Percentiles rank a stretch among this genome's conserved stretches.
Evolutionary conservation across 2,797 vertebrate genomes (phyloP).

Genomic region (Caiman crocodilus): DNA sequence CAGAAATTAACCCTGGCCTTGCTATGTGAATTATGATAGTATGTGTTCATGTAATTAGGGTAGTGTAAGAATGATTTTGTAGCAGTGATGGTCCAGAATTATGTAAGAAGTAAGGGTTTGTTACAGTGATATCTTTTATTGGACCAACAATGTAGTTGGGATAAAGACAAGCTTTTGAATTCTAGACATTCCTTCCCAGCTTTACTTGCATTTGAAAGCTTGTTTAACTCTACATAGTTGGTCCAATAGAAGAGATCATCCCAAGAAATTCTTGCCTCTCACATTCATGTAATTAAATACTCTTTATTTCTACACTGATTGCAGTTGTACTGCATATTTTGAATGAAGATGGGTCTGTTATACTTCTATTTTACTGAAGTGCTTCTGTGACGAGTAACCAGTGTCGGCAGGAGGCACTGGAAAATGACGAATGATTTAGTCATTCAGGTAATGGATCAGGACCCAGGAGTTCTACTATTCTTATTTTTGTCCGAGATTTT

Average conservation of each 20-base stretch:
- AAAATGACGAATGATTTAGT: rapidly evolving
- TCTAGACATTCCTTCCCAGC: no score
- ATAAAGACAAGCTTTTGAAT: no score
- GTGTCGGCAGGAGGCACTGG: rapidly evolving
- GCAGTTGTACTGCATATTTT: not conserved
- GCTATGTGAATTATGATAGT: not conserved
- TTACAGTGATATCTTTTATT: not conserved
- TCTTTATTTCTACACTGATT: not conserved
- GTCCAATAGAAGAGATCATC: no score
- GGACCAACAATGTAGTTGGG: no score
- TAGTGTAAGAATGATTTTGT: no score
- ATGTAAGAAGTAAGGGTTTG: no score
- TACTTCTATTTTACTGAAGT: not conserved
- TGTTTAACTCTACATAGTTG: no score
- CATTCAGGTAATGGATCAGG: not conserved
- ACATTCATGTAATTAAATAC: no score
- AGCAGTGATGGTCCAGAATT: no score
- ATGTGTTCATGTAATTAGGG: no score
- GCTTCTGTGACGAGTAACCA: not conserved
- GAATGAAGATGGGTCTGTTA: not conserved
- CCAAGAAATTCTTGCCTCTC: no score
- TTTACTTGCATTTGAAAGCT: no score
- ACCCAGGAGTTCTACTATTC: not conserved
- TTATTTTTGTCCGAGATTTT: not conserved
- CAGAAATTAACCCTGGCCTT: not conserved